Conservation (phyloP, 2,113 vertebrate species). For the Vireo altiloquus region DNA sequence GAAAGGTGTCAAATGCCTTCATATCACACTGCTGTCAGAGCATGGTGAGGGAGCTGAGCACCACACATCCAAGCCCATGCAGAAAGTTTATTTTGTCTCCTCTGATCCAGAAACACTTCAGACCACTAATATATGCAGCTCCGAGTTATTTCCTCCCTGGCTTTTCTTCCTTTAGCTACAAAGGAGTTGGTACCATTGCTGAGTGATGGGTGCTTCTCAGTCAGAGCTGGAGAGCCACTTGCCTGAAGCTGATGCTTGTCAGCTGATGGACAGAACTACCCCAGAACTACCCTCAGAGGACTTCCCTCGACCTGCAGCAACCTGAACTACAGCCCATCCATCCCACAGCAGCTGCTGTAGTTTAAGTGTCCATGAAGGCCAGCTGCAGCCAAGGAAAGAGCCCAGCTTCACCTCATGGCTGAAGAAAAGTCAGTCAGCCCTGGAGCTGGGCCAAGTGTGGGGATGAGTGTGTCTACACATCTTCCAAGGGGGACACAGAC, state of each 20-base stretch:
- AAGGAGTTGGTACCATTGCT: background rate
- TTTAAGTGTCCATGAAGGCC: fast-evolving
- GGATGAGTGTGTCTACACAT: background rate
- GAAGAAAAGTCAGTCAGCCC: background rate
- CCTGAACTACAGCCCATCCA: background rate
- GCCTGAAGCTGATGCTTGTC: background rate
- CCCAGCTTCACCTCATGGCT: background rate
- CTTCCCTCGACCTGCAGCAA: background rate
- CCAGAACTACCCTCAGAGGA: background rate
- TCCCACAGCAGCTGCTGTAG: background rate
- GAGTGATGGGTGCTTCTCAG: background rate
- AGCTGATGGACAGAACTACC: background rate
- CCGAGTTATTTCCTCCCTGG: background rate
- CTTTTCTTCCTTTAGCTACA: background rate
- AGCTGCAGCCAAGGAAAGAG: background rate
- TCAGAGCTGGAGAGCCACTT: background rate
- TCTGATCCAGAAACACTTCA: conserved; percentile 11
- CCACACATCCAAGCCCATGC: background rate
- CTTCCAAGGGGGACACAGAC: background rate
- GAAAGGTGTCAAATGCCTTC: conserved; percentile 30
- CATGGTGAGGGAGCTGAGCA: background rate
- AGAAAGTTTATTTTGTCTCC: background rate
- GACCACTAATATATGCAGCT: background rate
- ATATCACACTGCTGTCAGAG: background rate
- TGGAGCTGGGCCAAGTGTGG: fast-evolving